These are phyloP conservation scores for Clitarchus hookeri DNA, from an alignment of 2,888 invertebrate species.

Conservation along the genomic window DNA sequence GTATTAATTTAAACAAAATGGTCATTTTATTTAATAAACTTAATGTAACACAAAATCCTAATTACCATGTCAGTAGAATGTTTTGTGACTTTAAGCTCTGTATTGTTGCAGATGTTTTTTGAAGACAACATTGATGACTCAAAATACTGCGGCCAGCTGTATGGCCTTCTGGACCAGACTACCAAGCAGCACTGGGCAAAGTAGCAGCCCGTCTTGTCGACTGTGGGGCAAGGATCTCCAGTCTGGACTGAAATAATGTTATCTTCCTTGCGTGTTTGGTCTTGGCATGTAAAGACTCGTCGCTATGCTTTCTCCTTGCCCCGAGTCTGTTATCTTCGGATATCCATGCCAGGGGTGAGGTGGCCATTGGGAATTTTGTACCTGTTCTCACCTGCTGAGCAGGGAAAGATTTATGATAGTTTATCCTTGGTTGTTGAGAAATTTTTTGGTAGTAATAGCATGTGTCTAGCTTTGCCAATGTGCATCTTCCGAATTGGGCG, in stretches of 20 bases:
- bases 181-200: slow-evolving; percentile 15
- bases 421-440: slow-evolving; percentile 2
- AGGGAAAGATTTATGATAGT: neutral
- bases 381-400: slow-evolving; percentile 14
- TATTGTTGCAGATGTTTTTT: slow-evolving; percentile 86
- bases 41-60: no score
- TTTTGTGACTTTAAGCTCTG: neutral
- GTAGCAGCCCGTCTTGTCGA: neutral
- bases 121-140: slow-evolving; percentile 98
- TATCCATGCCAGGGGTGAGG: neutral
- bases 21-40: no score
- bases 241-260: slow-evolving; percentile 10
- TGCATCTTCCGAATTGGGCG: neutral
- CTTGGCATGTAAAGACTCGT: neutral
- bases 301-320: slow-evolving; percentile 1
- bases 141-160: slow-evolving; percentile 94
- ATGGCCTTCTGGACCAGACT: slow-evolving; percentile 65
- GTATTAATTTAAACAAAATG: no score
- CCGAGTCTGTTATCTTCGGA: neutral
- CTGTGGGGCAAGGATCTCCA: neutral
- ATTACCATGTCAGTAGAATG: neutral
- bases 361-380: neutral
- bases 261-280: neutral
- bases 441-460: neutral
- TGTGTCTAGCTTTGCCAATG: neutral